Conservation (phyloP, 1,140 invertebrate species). For the Apocrypta bakeri region DNA sequence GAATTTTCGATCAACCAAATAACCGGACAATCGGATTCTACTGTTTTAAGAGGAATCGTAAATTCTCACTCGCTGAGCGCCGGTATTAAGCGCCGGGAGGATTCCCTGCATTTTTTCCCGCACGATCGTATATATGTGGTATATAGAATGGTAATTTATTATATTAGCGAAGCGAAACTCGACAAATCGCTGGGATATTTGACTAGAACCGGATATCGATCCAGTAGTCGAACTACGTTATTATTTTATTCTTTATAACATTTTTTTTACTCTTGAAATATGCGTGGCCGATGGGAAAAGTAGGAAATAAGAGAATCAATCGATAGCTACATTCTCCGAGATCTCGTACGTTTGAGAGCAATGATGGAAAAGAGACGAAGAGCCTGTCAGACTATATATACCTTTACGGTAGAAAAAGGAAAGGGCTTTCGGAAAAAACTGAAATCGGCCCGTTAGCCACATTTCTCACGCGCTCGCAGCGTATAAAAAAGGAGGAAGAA, state of each 20-base stretch:
- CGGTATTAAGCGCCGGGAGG: neutral
- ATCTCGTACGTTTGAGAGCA: neutral
- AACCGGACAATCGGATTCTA: constrained; percentile 24
- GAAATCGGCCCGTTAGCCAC: constrained; percentile 10
- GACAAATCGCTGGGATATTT: neutral
- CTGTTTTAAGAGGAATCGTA: constrained; percentile 1
- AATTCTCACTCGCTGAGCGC: neutral
- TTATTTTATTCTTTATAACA: too few species aligned
- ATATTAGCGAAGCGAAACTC: neutral
- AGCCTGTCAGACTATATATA: too few species aligned
- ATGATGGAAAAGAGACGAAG: neutral
- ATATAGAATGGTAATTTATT: neutral
- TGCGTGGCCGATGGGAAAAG: neutral
- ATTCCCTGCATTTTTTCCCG: neutral
- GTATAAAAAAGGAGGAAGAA: neutral
- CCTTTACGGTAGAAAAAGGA: neutral
- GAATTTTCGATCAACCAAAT: constrained; percentile 39
- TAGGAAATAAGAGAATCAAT: neutral
- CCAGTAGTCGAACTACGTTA: too few species aligned
- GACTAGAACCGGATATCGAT: too few species aligned
- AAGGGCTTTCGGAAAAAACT: neutral
- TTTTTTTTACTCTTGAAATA: too few species aligned
- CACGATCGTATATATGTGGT: too few species aligned
- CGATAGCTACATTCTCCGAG: neutral
- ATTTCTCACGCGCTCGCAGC: constrained; percentile 33